Base-by-base conservation (phyloP, 2,113 vertebrate species). In the Lepus timidus region DNA sequence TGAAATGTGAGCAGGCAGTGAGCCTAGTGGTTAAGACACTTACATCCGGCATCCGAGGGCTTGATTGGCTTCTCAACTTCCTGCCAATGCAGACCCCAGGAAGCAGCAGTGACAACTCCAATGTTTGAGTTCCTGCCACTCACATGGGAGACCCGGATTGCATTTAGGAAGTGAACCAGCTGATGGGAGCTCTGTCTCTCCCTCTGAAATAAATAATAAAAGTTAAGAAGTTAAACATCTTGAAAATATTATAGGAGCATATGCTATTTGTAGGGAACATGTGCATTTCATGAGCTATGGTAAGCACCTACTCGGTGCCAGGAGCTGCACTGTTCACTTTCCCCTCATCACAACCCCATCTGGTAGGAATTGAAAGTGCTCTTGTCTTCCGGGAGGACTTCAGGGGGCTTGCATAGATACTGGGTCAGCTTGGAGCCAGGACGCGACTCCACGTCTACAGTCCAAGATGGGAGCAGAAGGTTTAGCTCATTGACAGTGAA, bases 261-360 rank as follows among this genome's bases (percentile, higher is more conserved):
- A 9, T 33, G 0, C 31, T 51, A 23, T 25, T 31, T 19, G 27
- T 14, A 22, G 68, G 12, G 64, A 29, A 76, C 75, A 36, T 0
- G 0, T n/a, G 39, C n/a, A 39, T 29, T 19, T 55, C 5, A 6
- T 2, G 2, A 3, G 44, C n/a, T 8, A 0, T 11, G 3, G 20
- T 51, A n/a, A 81, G 19, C 73, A n/a, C 25, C n/a, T 70, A 6
- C 73, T 55, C 0, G 0, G 75, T 29, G 62, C 39, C 17, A 19
- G 25, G n/a, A 23, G 17, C 52, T 1, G 31, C 39, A 16, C 9
- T 8, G 12, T 19, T 75, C 58, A 62, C 20, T 22, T 68, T 76
- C 58, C 39, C 12, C 22, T 86, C 11, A 19, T 71, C 29, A 52
- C 16, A 31, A n/a, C 78, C 29, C 25, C 31, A 6, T 12, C 9